Conservation (phyloP, 2,888 invertebrate genomes). For the Drosophila phalerata region DNA sequence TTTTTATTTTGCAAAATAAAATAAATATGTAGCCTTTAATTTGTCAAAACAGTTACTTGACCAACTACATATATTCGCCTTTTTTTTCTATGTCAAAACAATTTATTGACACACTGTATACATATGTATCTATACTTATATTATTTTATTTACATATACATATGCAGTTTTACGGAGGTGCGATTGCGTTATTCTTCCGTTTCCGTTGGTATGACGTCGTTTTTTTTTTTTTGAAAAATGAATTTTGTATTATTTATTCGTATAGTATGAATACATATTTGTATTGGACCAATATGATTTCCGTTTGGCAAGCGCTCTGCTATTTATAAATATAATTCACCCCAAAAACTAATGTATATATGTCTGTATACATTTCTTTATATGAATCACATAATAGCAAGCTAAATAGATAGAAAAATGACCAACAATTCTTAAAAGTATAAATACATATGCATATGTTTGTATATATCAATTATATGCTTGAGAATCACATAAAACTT, state of each 20-base stretch:
- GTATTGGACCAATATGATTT: conserved; percentile 72
- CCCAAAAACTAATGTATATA: conserved; percentile 38
- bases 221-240: conserved; percentile 20
- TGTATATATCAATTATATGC: conserved; percentile 12
- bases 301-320: conserved; percentile 62
- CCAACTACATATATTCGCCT: too few species aligned
- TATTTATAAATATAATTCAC: conserved; percentile 75
- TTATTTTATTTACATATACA: background rate
- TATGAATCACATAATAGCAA: conserved; percentile 78
- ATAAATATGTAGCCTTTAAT: too few species aligned
- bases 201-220: conserved; percentile 68
- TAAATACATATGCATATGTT: conserved; percentile 15
- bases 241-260: conserved; percentile 59
- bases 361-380: conserved; percentile 47
- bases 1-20: too few species aligned
- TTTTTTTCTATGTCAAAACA: background rate
- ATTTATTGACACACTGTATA: conserved; percentile 21
- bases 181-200: conserved; percentile 57
- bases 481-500: conserved; percentile 44
- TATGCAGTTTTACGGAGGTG: conserved; percentile 39
- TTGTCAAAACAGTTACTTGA: too few species aligned
- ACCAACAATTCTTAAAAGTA: conserved; percentile 32
- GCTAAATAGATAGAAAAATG: conserved; percentile 53
- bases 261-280: conserved; percentile 38
- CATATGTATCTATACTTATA: conserved; percentile 26